phyloP scores from a whole-genome alignment of 1,140 invertebrate species.

The Aleiodes sp. region DNA sequence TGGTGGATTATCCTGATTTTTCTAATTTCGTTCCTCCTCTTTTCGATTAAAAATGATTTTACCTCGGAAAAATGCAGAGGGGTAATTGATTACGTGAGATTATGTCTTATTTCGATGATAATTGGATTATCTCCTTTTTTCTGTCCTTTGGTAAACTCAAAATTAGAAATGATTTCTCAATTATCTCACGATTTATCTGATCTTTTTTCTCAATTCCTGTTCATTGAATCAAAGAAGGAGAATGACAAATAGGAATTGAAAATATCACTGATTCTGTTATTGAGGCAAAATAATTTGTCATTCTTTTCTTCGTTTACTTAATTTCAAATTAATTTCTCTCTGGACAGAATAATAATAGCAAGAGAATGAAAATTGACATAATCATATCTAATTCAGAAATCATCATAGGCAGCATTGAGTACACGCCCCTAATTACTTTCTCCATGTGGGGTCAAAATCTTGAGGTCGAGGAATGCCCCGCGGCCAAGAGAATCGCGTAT shows the following conservation, averaged over 20 bases:
- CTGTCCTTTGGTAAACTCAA: neutral
- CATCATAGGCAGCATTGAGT: neutral
- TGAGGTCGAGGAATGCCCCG: conserved; percentile 21
- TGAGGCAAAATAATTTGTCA: too few species aligned
- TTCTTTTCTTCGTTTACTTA: too few species aligned
- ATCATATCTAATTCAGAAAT: conserved; percentile 25
- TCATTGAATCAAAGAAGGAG: too few species aligned
- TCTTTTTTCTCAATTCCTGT: too few species aligned
- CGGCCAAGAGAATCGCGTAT: conserved; percentile 22
- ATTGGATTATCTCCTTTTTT: neutral
- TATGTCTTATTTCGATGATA: neutral
- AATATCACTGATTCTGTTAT: too few species aligned
- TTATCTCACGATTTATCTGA: too few species aligned
- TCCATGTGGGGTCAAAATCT: conserved; percentile 27
- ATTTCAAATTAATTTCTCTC: too few species aligned
- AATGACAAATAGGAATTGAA: too few species aligned
- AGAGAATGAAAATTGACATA: conserved; percentile 1
- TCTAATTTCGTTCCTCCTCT: neutral
- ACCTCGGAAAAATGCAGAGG: neutral
- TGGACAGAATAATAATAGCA: too few species aligned
- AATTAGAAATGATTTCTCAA: too few species aligned
- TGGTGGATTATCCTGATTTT: neutral
- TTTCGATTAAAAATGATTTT: too few species aligned
- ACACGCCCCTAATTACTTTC: conserved; percentile 31
- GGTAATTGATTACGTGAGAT: conserved; percentile 11